Evolutionary conservation across 2,113 vertebrate species (phyloP).

Genomic region (Leptosomus discolor): DNA sequence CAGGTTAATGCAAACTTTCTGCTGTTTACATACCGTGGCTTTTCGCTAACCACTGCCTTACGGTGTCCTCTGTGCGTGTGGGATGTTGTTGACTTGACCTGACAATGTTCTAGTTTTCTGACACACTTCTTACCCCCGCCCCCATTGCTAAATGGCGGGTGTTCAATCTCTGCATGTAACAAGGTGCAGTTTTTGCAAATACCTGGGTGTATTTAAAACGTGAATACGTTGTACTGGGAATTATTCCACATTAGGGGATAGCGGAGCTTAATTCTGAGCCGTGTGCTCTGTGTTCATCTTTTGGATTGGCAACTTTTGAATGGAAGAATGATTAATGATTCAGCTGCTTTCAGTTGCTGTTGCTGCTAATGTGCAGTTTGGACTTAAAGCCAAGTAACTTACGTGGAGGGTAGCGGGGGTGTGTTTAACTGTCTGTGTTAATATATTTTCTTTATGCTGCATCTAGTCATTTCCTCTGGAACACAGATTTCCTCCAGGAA

Average conservation of each 20-base stretch:
- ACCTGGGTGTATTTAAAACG: not conserved
- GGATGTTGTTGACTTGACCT: not conserved
- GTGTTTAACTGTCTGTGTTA: not conserved
- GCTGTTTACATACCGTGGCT: rapidly evolving
- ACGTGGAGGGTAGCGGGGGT: not conserved
- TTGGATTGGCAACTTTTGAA: not conserved
- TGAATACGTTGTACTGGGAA: rapidly evolving
- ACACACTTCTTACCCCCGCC: not conserved
- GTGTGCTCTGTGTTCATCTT: not conserved
- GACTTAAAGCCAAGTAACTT: not conserved
- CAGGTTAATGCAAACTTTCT: not conserved
- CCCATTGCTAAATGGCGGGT: not conserved
- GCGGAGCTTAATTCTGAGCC: not conserved
- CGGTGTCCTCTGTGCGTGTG: not conserved
- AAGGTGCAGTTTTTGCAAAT: not conserved
- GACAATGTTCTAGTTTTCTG: not conserved
- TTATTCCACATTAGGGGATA: not conserved
- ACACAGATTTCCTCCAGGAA: conserved; percentile 29
- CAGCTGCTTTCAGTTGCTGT: not conserved
- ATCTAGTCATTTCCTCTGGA: conserved; percentile 15
- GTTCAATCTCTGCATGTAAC: not conserved
- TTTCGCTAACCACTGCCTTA: not conserved
- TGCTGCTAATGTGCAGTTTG: not conserved
- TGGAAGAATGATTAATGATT: not conserved
- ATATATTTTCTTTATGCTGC: not conserved